phyloP scores from a whole-genome alignment of 1,140 invertebrate species.

The Aphidius gifuensis region DNA sequence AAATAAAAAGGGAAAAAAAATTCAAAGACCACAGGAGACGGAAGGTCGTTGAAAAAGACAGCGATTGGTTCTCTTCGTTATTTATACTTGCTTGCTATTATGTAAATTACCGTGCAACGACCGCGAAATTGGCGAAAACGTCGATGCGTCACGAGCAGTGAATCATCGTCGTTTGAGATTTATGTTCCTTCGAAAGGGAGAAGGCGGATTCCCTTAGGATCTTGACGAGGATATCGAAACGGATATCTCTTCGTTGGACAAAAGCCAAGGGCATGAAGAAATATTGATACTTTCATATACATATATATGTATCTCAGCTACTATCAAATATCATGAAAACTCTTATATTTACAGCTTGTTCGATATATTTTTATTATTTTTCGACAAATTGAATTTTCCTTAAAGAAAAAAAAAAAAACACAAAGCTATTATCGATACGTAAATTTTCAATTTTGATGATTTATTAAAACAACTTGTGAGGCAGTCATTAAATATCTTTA shows the following conservation, averaged over 20 bases:
- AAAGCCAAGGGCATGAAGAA: conserved; percentile 7
- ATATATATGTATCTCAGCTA: no score
- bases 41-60: neutral
- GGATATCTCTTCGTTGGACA: neutral
- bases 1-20: neutral
- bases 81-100: conserved; percentile 20
- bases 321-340: no score
- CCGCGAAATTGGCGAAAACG: conserved; percentile 24
- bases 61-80: conserved; percentile 8
- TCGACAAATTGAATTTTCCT: no score
- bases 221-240: conserved; percentile 7
- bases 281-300: no score
- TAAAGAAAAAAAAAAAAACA: no score
- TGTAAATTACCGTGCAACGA: conserved; percentile 22
- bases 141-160: conserved; percentile 21
- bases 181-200: conserved; percentile 13
- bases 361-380: no score
- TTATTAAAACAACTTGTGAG: no score
- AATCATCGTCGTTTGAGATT: conserved; percentile 20
- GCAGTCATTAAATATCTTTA: no score
- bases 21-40: conserved; percentile 1
- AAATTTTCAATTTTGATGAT: no score
- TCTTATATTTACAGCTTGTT: no score
- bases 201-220: neutral
- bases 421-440: no score